These are phyloP conservation scores for Spheniscus mendiculus DNA, from an alignment of 2,113 vertebrate genomes.

Conservation along the genomic window DNA sequence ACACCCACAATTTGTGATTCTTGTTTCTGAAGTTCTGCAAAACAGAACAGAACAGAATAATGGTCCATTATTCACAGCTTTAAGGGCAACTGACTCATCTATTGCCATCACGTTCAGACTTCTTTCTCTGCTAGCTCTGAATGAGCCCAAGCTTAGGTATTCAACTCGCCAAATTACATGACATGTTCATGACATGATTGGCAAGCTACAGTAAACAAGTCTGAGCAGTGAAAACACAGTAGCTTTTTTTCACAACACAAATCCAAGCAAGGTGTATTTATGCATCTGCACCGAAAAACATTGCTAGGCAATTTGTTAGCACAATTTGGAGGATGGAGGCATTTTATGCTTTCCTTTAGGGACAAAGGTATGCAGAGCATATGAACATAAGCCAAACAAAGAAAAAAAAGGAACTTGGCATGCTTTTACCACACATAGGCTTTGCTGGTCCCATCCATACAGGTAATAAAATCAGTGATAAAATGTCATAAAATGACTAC, in stretches of 20 bases:
- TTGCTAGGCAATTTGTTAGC: not conserved
- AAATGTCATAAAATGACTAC: not conserved
- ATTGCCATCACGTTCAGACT: not conserved
- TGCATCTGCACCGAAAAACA: not conserved
- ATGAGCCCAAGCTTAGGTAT: not conserved
- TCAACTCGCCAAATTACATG: not conserved
- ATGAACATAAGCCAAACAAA: not conserved
- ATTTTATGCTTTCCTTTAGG: not conserved
- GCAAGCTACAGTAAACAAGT: not conserved
- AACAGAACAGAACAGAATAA: not conserved
- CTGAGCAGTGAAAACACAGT: not conserved
- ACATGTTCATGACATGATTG: not conserved
- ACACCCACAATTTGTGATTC: not conserved
- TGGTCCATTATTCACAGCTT: not conserved
- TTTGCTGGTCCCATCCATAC: not conserved
- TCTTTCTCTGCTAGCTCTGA: not conserved
- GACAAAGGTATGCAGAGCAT: not conserved
- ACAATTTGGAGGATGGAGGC: not conserved
- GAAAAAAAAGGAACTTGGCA: not conserved
- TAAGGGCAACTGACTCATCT: not conserved
- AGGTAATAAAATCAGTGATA: not conserved
- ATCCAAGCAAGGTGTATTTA: not conserved
- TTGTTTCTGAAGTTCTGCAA: constrained; percentile 2
- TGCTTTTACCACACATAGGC: not conserved
- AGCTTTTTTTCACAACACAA: not conserved